Evolutionary conservation across 2,888 invertebrate genomes (phyloP).

Genomic region (Euzetes globulus): DNA sequence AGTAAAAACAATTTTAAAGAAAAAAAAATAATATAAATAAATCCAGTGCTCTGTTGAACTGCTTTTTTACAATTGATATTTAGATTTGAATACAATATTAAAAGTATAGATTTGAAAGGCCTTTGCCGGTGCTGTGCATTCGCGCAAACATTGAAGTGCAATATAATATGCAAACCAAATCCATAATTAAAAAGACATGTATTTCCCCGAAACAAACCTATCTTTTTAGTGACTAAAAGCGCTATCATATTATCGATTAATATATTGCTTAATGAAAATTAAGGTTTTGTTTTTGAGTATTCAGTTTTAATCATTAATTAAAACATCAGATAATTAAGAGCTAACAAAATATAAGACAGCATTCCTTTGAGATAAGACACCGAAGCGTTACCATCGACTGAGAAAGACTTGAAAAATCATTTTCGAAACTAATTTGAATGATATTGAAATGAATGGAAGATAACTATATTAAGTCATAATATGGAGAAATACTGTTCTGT

Average conservation of each 20-base stretch:
- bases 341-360: not conserved
- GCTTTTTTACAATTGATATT: constrained; percentile 4
- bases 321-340: not conserved
- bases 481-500: not conserved
- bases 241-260: not conserved
- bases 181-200: not conserved
- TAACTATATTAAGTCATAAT: not conserved
- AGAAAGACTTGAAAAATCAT: not conserved
- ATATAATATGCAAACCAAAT: constrained; percentile 20
- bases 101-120: constrained; percentile 2
- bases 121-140: constrained; percentile 30
- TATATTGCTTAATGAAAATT: too few relatives aligned
- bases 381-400: not conserved
- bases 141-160: constrained; percentile 27
- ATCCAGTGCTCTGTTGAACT: constrained; percentile 17
- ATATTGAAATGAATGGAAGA: not conserved
- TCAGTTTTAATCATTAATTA: not conserved
- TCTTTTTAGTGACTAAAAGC: not conserved
- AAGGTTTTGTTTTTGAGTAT: not conserved
- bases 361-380: not conserved
- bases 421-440: not conserved
- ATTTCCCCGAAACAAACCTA: not conserved
- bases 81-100: not conserved
- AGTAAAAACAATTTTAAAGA: not conserved
- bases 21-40: not conserved